Percentiles rank a stretch among this genome's conserved stretches.
phyloP scores from a whole-genome alignment of 2,888 invertebrate genomes.

The Sympetrum striolatum region DNA sequence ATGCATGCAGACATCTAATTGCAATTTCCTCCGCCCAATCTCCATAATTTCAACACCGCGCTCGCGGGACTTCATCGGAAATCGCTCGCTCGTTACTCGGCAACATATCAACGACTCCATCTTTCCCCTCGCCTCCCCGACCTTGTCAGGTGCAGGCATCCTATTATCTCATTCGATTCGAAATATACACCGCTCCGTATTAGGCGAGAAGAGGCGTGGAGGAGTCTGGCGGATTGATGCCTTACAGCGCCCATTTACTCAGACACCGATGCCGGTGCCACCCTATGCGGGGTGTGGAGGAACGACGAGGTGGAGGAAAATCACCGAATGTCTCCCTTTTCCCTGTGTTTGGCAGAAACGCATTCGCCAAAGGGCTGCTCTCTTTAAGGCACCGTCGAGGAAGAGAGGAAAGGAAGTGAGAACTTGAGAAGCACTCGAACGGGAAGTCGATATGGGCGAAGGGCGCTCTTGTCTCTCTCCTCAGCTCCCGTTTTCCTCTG shows the following conservation, averaged over 20 bases:
- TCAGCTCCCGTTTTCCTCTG: not conserved
- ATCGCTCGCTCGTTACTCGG: not conserved
- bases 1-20: not conserved
- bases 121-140: not conserved
- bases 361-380: not conserved
- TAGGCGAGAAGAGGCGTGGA: not conserved
- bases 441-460: conserved; percentile 8
- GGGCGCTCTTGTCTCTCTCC: not conserved
- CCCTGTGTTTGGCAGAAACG: not conserved
- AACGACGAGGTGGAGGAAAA: not conserved
- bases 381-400: not conserved
- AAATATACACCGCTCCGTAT: not conserved
- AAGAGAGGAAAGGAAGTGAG: not conserved
- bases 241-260: not conserved
- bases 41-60: not conserved
- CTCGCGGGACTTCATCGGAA: not conserved
- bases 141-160: not conserved
- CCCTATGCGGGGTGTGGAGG: not conserved
- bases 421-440: not conserved
- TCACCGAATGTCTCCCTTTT: not conserved
- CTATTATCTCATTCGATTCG: not conserved
- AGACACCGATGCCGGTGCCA: not conserved
- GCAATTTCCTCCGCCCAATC: not conserved
- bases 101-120: not conserved
- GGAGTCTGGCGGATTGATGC: not conserved